These are phyloP conservation scores for Oryctes rhinoceros DNA, from an alignment of 1,140 invertebrate genomes.

Conservation along the genomic window DNA sequence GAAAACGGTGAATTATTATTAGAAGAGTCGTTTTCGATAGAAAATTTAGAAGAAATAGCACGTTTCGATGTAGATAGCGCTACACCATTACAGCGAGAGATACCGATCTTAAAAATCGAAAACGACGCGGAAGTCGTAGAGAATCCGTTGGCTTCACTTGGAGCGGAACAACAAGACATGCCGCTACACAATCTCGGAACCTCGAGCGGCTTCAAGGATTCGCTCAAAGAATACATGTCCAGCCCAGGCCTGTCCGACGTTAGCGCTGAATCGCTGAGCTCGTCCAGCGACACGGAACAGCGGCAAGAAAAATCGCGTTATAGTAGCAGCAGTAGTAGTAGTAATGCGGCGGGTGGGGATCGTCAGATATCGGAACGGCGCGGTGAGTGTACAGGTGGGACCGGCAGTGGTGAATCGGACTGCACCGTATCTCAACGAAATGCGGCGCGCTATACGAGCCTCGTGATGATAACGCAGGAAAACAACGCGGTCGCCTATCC, in stretches of 20 bases:
- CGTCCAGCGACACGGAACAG: conserved; percentile 53
- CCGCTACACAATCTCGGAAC: background rate
- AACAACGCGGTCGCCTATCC: conserved; percentile 58
- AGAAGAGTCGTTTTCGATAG: background rate
- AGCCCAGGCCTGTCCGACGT: conserved; percentile 56
- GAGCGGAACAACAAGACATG: background rate
- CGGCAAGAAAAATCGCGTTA: background rate
- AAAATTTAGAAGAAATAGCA: background rate
- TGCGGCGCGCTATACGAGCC: conserved; percentile 80
- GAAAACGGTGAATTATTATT: background rate
- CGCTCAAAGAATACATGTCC: conserved; percentile 46
- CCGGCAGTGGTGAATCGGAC: conserved; percentile 59
- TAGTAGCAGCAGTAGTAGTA: background rate
- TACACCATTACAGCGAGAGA: background rate
- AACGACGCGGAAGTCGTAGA: conserved; percentile 25
- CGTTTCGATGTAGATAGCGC: background rate
- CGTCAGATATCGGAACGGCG: conserved; percentile 43
- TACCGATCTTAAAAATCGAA: conserved; percentile 7
- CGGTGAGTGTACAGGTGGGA: conserved; percentile 57
- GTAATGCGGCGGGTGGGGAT: background rate
- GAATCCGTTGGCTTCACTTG: background rate
- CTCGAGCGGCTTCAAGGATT: background rate
- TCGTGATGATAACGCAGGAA: conserved; percentile 87
- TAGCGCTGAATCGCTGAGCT: conserved; percentile 56
- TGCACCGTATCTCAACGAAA: conserved; percentile 65